A percentile compares a stretch with the other conserved stretches of the same genome.
These are phyloP conservation scores for Cotesia vestalis DNA, from an alignment of 1,140 invertebrate genomes.

Conservation along the genomic window DNA sequence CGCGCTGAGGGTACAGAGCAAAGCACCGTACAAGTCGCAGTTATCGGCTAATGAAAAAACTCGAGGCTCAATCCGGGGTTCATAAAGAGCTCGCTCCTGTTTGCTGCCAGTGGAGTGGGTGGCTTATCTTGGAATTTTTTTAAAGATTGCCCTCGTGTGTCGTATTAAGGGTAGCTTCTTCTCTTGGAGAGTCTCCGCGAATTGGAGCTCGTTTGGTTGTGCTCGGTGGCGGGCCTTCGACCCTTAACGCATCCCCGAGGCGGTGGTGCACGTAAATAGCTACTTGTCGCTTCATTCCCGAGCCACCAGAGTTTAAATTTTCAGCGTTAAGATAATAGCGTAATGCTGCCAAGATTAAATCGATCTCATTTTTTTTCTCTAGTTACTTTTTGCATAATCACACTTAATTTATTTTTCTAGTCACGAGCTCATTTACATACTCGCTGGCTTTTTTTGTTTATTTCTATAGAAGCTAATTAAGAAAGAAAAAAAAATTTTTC, in stretches of 20 bases:
- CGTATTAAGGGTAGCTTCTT: constrained; percentile 56
- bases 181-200: constrained; percentile 53
- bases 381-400: constrained; percentile 9
- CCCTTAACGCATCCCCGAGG: constrained; percentile 29
- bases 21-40: constrained; percentile 52
- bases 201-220: constrained; percentile 41
- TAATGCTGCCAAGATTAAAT: constrained; percentile 19
- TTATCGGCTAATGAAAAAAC: constrained; percentile 63
- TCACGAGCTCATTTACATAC: constrained; percentile 1
- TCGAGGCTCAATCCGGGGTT: constrained; percentile 47
- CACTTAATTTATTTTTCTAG: neutral
- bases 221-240: constrained; percentile 10
- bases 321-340: neutral
- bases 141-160: constrained; percentile 65
- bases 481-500: no score
- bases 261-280: constrained; percentile 60
- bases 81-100: constrained; percentile 39
- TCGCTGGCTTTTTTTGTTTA: neutral
- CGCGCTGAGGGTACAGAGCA: constrained; percentile 56
- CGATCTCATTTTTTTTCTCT: neutral
- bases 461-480: constrained; percentile 37
- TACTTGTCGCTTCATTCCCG: constrained; percentile 62
- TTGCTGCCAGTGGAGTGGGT: constrained; percentile 35
- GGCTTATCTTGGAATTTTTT: constrained; percentile 55
- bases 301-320: constrained; percentile 10